These are phyloP conservation scores for Nebria salina DNA, from an alignment of 2,888 invertebrate species.

Conservation along the genomic window DNA sequence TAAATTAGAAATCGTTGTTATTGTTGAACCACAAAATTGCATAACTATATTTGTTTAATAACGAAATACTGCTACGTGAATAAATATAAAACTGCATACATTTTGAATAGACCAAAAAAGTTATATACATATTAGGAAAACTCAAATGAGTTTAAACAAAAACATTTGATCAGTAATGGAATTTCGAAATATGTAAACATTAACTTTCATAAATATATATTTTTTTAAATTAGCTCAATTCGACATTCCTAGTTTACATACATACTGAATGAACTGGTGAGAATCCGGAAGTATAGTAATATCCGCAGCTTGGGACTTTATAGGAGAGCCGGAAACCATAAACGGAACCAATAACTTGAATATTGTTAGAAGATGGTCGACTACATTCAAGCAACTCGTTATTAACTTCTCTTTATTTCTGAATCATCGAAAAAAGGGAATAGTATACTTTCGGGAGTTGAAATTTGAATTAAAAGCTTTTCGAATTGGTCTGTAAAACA, in stretches of 20 bases:
- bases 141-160: no score
- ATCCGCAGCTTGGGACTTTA: slow-evolving; percentile 20
- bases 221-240: no score
- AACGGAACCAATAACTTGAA: slow-evolving; percentile 36
- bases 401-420: neutral
- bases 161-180: no score
- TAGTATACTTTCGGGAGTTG: neutral
- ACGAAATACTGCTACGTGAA: neutral
- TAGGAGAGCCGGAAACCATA: slow-evolving; percentile 31
- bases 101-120: no score
- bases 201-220: no score
- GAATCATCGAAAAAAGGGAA: neutral
- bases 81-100: no score
- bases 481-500: no score
- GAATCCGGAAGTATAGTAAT: slow-evolving; percentile 20
- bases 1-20: neutral
- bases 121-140: no score
- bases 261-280: neutral
- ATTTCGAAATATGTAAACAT: no score
- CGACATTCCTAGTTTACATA: no score
- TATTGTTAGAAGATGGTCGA: neutral
- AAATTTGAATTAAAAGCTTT: neutral
- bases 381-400: neutral
- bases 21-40: neutral
- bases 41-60: neutral